phyloP scores from a whole-genome alignment of 1,140 invertebrate species.

The Tetragnatha versicolor region DNA sequence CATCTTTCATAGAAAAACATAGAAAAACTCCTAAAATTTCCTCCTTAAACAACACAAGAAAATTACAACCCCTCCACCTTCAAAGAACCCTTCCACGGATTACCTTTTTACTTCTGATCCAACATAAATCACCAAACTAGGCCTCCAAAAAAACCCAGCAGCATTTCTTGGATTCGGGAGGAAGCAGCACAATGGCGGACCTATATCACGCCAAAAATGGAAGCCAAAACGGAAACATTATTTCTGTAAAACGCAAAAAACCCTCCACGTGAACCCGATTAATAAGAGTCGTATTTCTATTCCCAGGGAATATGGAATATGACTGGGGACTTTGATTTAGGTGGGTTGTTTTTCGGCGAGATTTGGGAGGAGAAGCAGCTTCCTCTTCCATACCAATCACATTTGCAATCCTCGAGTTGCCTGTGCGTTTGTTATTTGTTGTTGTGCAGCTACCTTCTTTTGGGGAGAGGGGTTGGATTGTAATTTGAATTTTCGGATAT shows the following conservation, averaged over 20 bases:
- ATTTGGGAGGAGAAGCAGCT: background rate
- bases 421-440: constrained; percentile 5
- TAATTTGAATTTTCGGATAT: no score
- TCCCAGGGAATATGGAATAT: background rate
- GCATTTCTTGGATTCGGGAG: no score
- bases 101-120: no score
- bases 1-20: no score
- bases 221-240: background rate
- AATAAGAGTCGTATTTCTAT: constrained; percentile 36
- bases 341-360: background rate
- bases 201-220: constrained; percentile 11
- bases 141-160: no score
- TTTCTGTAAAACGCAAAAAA: constrained; percentile 13
- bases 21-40: no score
- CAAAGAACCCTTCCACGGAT: no score
- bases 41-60: no score
- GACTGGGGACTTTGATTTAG: constrained; percentile 26
- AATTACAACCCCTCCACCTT: no score
- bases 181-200: constrained; percentile 17
- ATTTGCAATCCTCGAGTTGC: constrained; percentile 32
- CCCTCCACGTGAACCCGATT: background rate
- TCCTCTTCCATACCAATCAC: constrained; percentile 36
- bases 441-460: background rate
- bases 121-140: no score
- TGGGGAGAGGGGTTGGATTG: no score